Evolutionary conservation across 1,140 invertebrate species (phyloP), one percentile per base, ranked within the genome.

Genomic region (Heliconius hewitsoni): DNA sequence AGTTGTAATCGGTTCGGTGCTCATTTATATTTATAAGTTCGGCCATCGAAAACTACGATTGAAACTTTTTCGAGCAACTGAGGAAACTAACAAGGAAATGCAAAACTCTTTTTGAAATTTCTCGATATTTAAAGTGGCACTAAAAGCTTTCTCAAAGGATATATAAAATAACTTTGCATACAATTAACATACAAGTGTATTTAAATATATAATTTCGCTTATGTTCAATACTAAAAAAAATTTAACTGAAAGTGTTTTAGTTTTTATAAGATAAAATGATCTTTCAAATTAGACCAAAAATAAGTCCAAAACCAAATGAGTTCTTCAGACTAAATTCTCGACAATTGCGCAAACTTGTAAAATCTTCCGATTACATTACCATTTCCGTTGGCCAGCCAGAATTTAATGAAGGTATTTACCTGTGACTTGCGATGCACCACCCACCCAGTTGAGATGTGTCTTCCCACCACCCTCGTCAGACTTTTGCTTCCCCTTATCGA

Each of bases 401-500:
- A 72, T 42, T 74, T 73, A 79, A 78, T 81, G 74, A 83, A 81
- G 81, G 57, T 77, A 46, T 78, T 83, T 89, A 94, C 93, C 93
- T 90, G 89, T 91, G 79, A 92, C 92, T 77, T 93, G 93, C 60
- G 91, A 91, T 80, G 91, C 90, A 80, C 91, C 91, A 74, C 91
- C 92, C 79, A 93, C 92, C 93, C 93, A 94, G 86, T 91, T 93
- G 81, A 93, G 89, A 83, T 92, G 91, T 79, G 90, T 86, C 87
- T 93, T 94, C 85, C 93, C 92, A 78, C 92, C 92, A 77, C 93
- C 93, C 86, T 94, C 92, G 80, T 94, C 92, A 82, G 91, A 88
- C 85, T 94, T 94, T 86, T 93, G 93, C 89, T 93, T 93, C 74
- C 90, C 90, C 83, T 93, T 93, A 84, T 93, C 92, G 86, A 94